Evolutionary conservation across 2,888 invertebrate genomes (phyloP), one percentile per base, ranked within the genome.

Genomic region (Andrena bicolor): DNA sequence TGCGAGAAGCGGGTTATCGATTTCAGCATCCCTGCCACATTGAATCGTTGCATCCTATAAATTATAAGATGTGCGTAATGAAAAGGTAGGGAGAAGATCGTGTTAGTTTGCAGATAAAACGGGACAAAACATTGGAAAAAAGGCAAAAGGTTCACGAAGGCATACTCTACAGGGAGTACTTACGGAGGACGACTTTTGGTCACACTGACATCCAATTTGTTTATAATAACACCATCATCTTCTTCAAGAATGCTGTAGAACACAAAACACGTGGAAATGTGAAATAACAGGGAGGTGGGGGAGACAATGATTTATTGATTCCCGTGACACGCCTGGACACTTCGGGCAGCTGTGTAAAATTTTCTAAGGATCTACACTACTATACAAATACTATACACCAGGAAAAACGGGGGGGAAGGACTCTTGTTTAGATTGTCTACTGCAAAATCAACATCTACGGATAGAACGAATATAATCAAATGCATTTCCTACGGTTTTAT

Each of bases 191-290:
- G 82, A 89, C 79, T 76, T 89, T 56, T 63, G 88, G 79, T 89
- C 87, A 82, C 82, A 83, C 41, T 85, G 81, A 85, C 75, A 82
- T 85, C 85, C 78, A 77, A 84, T 85, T 94, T 61, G 79, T 66
- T 87, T 89, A 89, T 80, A 88, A 87, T 58, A 76, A 86, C 82
- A 87, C 89, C 96, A 96, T 96, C 95, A 96, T 95, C 95, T 96
- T 96, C 96, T 96, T 96, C 95, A 97, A 96, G 96, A 96, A 97
- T 95, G 96, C 97, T 97, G 96, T 91, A 96, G 96, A 93, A 91
- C 86, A 93, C 90, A 92, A 91, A 91, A 92, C 64, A 84, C 51
- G 84, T 90, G 90, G 91, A 91, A 88, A 86, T 80, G 88, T 92
- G 85, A 92, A 91, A 90, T 86, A 82, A 65, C 68, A 61, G 85